Percentiles rank a stretch among this genome's conserved stretches.
Conservation (phyloP, 2,113 vertebrate genomes). For the Alectura lathami region DNA sequence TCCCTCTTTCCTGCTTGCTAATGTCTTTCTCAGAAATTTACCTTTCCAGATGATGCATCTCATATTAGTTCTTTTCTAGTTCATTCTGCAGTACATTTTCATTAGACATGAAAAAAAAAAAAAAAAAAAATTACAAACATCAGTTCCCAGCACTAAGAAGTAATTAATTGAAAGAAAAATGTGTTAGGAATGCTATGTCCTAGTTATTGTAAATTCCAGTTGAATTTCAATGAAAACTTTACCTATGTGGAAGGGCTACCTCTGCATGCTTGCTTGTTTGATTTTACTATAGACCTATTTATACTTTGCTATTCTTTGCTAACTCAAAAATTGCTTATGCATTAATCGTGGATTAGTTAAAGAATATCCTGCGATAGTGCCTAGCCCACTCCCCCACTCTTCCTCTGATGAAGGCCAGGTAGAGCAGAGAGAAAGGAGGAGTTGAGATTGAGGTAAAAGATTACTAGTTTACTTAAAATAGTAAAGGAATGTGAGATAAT, state of each 20-base stretch:
- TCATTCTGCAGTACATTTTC: constrained; percentile 13
- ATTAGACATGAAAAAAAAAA: background rate
- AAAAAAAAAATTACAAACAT: background rate
- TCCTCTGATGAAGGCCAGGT: too few species aligned
- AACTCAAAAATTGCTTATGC: background rate
- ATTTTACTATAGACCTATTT: background rate
- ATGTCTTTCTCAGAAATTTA: constrained; percentile 32
- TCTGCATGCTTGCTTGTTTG: background rate
- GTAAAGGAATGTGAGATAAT: too few species aligned
- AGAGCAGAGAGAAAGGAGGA: too few species aligned
- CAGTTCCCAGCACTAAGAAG: background rate
- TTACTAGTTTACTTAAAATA: too few species aligned
- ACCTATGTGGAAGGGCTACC: background rate
- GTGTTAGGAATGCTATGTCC: background rate
- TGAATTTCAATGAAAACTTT: constrained; percentile 23
- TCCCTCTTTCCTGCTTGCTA: background rate
- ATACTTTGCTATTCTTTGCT: background rate
- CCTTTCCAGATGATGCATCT: constrained; percentile 9
- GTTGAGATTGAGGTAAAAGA: too few species aligned
- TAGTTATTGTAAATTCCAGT: background rate
- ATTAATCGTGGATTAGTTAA: too few species aligned
- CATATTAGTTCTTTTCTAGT: constrained; percentile 7
- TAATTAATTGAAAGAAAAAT: constrained; percentile 26
- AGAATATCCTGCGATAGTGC: too few species aligned
- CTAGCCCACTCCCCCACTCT: too few species aligned